Percentiles rank a stretch among this genome's conserved stretches.
Evolutionary conservation across 1,140 invertebrate species (phyloP).

Genomic region (Dreissena rostriformis): DNA sequence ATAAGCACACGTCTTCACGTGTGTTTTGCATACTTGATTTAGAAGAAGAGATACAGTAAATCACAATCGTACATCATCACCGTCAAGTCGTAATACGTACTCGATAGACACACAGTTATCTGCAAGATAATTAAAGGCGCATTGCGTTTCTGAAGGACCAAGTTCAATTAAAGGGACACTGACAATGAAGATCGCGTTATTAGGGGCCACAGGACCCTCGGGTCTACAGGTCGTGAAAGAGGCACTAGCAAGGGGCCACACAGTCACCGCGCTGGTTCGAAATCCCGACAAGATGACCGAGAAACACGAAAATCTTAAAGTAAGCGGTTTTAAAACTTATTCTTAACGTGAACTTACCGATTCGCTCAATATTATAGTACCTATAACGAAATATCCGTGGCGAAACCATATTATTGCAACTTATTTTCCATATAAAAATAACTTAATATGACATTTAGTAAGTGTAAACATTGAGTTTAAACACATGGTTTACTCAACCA

Average conservation of each 20-base stretch:
- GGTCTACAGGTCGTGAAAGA: conserved; percentile 76
- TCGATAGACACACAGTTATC: not conserved
- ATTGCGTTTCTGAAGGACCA: not conserved
- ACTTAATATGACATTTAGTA: not conserved
- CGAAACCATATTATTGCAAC: not conserved
- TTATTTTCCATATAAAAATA: not conserved
- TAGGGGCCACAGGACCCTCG: conserved; percentile 80
- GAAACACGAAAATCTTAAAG: conserved; percentile 74
- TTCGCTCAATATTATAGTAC: not conserved
- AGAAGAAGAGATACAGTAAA: not conserved
- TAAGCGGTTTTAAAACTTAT: conserved; percentile 48
- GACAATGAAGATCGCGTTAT: conserved; percentile 75
- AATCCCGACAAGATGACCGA: conserved; percentile 71
- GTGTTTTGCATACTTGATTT: not conserved
- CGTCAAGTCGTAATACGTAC: not conserved
- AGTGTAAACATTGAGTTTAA: not conserved
- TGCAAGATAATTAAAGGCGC: not conserved
- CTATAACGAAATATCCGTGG: not conserved
- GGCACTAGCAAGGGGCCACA: conserved; percentile 73
- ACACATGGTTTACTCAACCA: too few relatives aligned
- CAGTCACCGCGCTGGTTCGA: conserved; percentile 76
- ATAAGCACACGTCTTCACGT: too few relatives aligned
- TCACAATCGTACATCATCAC: not conserved
- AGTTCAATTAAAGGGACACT: too few relatives aligned
- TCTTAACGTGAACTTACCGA: not conserved